Conservation (phyloP, 1,140 invertebrate species). For the Neodiprion fabricii region DNA sequence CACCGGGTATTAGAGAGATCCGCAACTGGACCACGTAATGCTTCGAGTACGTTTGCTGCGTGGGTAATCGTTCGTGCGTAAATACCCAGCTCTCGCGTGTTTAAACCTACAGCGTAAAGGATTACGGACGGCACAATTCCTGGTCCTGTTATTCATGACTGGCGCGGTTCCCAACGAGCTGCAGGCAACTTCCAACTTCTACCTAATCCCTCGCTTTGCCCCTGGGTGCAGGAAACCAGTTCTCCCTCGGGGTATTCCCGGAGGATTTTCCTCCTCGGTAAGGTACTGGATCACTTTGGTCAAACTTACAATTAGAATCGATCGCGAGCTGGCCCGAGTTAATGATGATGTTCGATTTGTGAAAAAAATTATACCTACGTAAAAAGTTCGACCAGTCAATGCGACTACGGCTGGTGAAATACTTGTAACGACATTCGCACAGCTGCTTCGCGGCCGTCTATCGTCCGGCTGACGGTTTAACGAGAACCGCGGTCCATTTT, state of each 20-base stretch:
- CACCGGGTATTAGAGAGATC: not conserved
- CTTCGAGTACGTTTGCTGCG: not conserved
- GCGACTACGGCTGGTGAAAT: no score
- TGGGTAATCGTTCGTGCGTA: not conserved
- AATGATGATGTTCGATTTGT: slow-evolving; percentile 24
- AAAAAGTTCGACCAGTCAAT: slow-evolving; percentile 24
- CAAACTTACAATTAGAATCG: no score
- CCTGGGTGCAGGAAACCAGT: not conserved
- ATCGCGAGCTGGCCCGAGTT: no score
- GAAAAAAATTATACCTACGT: slow-evolving; percentile 31
- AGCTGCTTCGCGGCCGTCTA: not conserved
- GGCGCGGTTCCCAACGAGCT: not conserved
- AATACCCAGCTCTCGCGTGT: not conserved
- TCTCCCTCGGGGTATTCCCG: not conserved
- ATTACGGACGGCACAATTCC: not conserved
- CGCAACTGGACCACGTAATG: not conserved
- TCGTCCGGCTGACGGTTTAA: not conserved
- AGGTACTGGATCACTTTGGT: no score
- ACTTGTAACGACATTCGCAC: no score
- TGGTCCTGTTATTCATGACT: not conserved
- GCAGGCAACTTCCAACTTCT: not conserved
- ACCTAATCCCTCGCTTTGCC: not conserved
- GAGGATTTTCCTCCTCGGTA: not conserved
- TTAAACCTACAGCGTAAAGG: not conserved
- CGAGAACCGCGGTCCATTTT: not conserved